A percentile compares a stretch with the other conserved stretches of the same genome.
Conservation (phyloP, 1,140 invertebrate genomes). For the Drosophila setifemur region DNA sequence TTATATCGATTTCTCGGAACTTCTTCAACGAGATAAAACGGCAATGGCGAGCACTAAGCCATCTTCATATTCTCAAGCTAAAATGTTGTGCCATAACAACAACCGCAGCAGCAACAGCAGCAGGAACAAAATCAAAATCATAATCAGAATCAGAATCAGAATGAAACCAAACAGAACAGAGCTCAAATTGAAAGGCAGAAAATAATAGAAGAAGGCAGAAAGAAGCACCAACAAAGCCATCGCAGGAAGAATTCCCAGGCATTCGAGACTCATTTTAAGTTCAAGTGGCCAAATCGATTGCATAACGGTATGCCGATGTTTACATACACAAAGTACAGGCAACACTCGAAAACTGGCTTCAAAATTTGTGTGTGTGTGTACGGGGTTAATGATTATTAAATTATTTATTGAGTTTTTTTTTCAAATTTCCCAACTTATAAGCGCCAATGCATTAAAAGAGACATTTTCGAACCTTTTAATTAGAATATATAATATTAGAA, state of each 20-base stretch:
- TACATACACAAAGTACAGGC: slow-evolving; percentile 10
- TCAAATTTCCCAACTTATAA: no score
- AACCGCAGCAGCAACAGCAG: no score
- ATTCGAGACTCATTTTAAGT: slow-evolving; percentile 38
- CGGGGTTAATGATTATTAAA: no score
- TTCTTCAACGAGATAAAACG: slow-evolving; percentile 4
- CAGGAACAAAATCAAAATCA: no score
- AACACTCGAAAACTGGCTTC: neutral
- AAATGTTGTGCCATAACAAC: no score
- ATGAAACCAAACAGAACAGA: neutral
- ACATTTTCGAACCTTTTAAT: no score
- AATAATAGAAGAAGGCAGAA: neutral
- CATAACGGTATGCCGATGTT: slow-evolving; percentile 13
- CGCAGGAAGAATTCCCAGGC: slow-evolving; percentile 12
- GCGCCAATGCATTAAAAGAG: no score
- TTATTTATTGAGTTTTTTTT: no score
- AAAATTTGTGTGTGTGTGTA: no score
- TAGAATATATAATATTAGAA: no score
- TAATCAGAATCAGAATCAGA: neutral
- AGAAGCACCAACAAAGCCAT: slow-evolving; percentile 26
- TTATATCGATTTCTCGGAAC: slow-evolving; percentile 25
- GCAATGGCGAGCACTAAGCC: slow-evolving; percentile 17
- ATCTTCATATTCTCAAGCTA: no score
- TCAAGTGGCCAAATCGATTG: slow-evolving; percentile 42
- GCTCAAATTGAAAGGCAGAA: slow-evolving; percentile 7